Base-by-base conservation (phyloP, 2,797 vertebrate species). In the Vespertilio murinus region DNA sequence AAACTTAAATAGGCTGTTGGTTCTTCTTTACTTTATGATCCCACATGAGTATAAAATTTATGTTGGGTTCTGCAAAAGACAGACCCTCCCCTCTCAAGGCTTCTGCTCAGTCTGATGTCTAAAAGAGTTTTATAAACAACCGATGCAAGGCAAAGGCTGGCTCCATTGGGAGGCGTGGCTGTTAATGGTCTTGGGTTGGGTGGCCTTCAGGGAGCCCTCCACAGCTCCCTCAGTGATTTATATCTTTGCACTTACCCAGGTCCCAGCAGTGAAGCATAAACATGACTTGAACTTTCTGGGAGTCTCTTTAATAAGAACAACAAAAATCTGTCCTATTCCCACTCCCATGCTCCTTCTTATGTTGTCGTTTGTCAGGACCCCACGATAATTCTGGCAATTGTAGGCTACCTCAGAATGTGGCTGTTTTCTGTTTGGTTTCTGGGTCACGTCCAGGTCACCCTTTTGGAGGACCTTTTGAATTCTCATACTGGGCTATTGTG, bases 341-440 rank as follows among this genome's bases (percentile, higher is more conserved):
- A 85, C 47, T 85, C 35, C 28, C 3, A 2, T 45, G 38, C 22
- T 89, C 22, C 30, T 80, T 78, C 64, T 82, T 71, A 56, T 75
- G 67, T 83, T 79, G 78, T 74, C 30, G n/a, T 40, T 91, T 91
- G 91, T 70, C 38, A 83, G 35, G 40, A 71, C 11, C 35, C 33
- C n/a, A n/a, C 65, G 70, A 52, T 59, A 80, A 77, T 86, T 75
- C 78, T 88, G 75, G 86, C 52, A 71, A 65, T 49, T 75, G 5
- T 8, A 77, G 79, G 4, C 40, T 75, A 61, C 61, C 25, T 73
- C 65, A 40, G 22, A 86, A 85, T n/a, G 23, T 40, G 42, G 17
- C 64, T 91, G 18, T 35, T 67, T 95, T 83, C 47, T 61, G 25
- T 59, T 89, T 87, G 83, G 56, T 30, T 52, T 92, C 82, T 94